These are phyloP conservation scores for Mesocricetus auratus DNA, from an alignment of 2,113 vertebrate genomes.

Conservation along the genomic window DNA sequence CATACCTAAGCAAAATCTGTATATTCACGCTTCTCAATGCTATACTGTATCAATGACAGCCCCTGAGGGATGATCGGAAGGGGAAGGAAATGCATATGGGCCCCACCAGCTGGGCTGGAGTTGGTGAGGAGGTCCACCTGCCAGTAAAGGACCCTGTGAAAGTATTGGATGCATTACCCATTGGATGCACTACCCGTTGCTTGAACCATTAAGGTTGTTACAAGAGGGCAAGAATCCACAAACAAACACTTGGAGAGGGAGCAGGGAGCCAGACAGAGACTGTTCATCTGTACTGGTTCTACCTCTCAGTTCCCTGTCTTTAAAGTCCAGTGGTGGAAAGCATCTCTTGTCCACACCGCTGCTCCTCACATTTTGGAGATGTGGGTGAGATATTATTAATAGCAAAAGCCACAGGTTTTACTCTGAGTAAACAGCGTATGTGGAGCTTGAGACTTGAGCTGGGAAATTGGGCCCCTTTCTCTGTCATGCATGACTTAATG, in stretches of 20 bases:
- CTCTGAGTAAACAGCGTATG: neutral
- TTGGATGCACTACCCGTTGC: neutral
- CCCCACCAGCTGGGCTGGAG: neutral
- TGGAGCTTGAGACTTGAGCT: neutral
- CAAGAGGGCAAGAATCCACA: conserved; percentile 52
- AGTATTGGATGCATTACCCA: neutral
- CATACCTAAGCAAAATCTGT: neutral
- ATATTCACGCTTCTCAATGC: neutral
- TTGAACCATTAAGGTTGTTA: conserved; percentile 63
- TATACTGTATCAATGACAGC: neutral
- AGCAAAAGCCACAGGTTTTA: neutral
- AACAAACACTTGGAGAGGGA: neutral
- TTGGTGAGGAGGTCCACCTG: neutral
- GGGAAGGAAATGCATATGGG: neutral
- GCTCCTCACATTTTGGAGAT: neutral
- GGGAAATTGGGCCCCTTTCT: neutral
- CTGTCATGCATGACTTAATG: neutral
- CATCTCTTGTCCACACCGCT: neutral
- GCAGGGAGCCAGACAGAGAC: neutral
- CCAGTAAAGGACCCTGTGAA: neutral
- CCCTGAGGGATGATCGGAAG: neutral
- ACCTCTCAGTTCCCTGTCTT: neutral
- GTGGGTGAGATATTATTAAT: neutral
- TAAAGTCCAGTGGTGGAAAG: neutral
- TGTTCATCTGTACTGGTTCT: neutral